Evolutionary conservation across 1,140 invertebrate genomes (phyloP).

Genomic region (Lerema accius): DNA sequence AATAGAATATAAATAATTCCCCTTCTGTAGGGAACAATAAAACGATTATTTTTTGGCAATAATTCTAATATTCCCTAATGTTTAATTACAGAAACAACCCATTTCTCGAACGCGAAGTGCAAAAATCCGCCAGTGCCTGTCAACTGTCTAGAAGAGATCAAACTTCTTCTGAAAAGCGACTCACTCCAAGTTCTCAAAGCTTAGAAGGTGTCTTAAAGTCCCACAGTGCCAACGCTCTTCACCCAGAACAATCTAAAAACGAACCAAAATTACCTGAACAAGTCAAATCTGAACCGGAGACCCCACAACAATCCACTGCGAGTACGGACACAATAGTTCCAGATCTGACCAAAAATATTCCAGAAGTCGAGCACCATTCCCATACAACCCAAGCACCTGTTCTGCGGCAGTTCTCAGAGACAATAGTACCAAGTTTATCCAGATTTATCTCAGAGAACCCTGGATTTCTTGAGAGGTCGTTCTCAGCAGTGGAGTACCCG

Average conservation of each 20-base stretch:
- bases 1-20: slow-evolving; percentile 56
- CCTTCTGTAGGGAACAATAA: too few species aligned
- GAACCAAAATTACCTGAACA: slow-evolving; percentile 29
- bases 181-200: slow-evolving; percentile 46
- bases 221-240: slow-evolving; percentile 70
- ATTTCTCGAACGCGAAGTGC: slow-evolving; percentile 80
- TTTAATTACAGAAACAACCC: slow-evolving; percentile 74
- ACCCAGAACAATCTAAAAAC: slow-evolving; percentile 51
- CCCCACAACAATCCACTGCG: slow-evolving; percentile 52
- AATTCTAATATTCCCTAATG: too few species aligned
- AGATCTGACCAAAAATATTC: slow-evolving; percentile 42
- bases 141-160: slow-evolving; percentile 68
- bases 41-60: too few species aligned
- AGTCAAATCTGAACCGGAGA: slow-evolving; percentile 29
- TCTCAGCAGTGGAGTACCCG: slow-evolving; percentile 56
- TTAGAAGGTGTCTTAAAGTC: slow-evolving; percentile 70
- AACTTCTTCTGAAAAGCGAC: slow-evolving; percentile 61
- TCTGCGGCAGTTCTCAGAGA: slow-evolving; percentile 62
- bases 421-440: slow-evolving; percentile 52
- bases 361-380: slow-evolving; percentile 1
- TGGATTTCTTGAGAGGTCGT: slow-evolving; percentile 58
- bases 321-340: slow-evolving; percentile 70
- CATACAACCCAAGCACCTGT: slow-evolving; percentile 39
- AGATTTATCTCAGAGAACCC: slow-evolving; percentile 55
- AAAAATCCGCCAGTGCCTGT: slow-evolving; percentile 84